Evolutionary conservation across 2,113 vertebrate species (phyloP), one percentile per base, ranked within the genome.

Genomic region (Otolemur garnettii): DNA sequence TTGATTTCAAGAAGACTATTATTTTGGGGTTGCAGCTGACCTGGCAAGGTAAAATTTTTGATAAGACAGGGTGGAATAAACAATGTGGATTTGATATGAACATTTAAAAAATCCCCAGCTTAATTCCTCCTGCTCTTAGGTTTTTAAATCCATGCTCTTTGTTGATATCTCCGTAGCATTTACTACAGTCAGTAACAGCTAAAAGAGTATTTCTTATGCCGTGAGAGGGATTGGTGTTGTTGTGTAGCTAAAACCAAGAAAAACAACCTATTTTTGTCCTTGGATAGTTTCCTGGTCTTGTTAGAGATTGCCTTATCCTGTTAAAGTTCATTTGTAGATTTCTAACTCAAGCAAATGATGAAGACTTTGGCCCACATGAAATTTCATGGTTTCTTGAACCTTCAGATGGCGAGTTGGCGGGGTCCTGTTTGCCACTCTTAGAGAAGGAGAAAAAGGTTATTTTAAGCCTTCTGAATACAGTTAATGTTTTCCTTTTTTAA

Each of bases 221-320:
- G 2, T 53, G 14, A 7, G 77, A 95, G 59, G 14, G 87, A 42
- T 85, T 57, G 50, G 13, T 75, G 22, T 90, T 80, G 60, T 90
- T 69, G 21, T 84, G 14, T 78, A 82, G 66, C 85, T 82, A 93
- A 75, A 93, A 78, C 71, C 50, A 96, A 88, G 1, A 5, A 96
- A 93, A 91, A n/a, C 33, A 42, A 53, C 88, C 3, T 86, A 84
- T 87, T 87, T 60, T 90, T 88, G 94, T 62, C 64, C 85, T 96
- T 90, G 79, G 91, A 81, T 75, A 78, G 60, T 62, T 77, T 93
- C 95, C 86, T 88, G 89, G 71, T 89, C 92, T 91, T 50, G 0
- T 60, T 57, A 38, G 93, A 62, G 87, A n/a, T 79, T 74, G 59
- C 6, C 6, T 35, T 97, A 96, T 60, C 15, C 24, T 26, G 87